Percentiles rank a stretch among this genome's conserved stretches.
phyloP scores from a whole-genome alignment of 1,140 invertebrate genomes.

The Orius laevigatus region DNA sequence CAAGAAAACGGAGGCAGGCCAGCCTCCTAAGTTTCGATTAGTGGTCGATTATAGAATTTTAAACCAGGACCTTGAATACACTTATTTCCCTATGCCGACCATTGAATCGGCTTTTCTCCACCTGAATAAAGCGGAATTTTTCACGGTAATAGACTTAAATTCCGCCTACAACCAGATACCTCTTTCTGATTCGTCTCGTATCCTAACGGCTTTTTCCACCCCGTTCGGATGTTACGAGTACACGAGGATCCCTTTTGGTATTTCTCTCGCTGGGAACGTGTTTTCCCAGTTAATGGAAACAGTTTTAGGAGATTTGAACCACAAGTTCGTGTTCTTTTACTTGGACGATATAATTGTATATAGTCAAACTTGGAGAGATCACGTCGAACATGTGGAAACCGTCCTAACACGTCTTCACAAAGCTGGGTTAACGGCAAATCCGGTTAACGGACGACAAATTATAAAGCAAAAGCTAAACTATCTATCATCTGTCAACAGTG shows the following conservation, averaged over 20 bases:
- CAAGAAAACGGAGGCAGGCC: no score
- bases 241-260: background rate
- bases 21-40: no score
- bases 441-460: no score
- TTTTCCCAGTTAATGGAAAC: background rate
- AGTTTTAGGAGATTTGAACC: background rate
- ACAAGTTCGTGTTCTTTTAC: background rate
- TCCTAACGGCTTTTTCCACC: background rate
- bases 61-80: background rate
- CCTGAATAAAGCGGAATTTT: background rate
- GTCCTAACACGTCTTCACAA: background rate
- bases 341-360: background rate
- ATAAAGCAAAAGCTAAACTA: no score
- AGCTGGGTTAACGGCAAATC: background rate
- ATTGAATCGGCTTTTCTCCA: background rate
- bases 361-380: background rate
- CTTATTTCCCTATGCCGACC: background rate
- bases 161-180: background rate
- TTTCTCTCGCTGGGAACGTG: background rate
- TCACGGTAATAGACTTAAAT: background rate
- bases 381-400: background rate
- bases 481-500: no score
- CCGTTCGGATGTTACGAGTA: background rate
- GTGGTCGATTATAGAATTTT: background rate
- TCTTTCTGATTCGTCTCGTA: background rate